phyloP scores from a whole-genome alignment of 2,113 vertebrate genomes.

The Gymnorhina tibicen region DNA sequence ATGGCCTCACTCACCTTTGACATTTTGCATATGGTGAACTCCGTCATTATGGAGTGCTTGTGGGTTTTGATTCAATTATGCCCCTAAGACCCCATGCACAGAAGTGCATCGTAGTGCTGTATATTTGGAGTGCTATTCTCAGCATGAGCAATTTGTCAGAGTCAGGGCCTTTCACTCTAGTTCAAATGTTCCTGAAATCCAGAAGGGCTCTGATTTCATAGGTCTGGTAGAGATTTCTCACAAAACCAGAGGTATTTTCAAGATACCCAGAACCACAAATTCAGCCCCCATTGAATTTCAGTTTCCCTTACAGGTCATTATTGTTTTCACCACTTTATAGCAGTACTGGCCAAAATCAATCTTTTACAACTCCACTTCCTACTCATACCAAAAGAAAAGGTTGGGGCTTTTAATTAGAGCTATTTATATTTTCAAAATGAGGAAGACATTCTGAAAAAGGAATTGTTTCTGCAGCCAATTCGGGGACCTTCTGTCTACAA shows the following conservation, averaged over 20 bases:
- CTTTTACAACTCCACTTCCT: constrained; percentile 51
- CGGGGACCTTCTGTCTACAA: constrained; percentile 54
- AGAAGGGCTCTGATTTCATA: background rate
- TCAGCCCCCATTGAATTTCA: background rate
- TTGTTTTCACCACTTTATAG: constrained; percentile 33
- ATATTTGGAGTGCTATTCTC: background rate
- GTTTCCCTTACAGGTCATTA: constrained; percentile 21
- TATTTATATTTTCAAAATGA: constrained; percentile 60
- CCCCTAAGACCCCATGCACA: background rate
- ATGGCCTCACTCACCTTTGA: background rate
- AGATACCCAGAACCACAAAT: constrained; percentile 15
- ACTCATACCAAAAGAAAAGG: constrained; percentile 4
- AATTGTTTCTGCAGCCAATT: constrained; percentile 67
- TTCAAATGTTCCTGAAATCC: background rate
- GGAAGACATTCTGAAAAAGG: constrained; percentile 66
- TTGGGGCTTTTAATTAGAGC: constrained; percentile 56
- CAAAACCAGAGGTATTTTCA: constrained; percentile 16
- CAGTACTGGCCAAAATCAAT: constrained; percentile 6
- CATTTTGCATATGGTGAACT: background rate
- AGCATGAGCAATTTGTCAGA: background rate
- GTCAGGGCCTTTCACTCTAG: background rate
- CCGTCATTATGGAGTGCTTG: background rate
- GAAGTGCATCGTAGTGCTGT: background rate
- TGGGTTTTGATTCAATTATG: background rate
- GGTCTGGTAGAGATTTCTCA: constrained; percentile 3